phyloP scores from a whole-genome alignment of 2,797 vertebrate genomes.

The Sciurus vulgaris region DNA sequence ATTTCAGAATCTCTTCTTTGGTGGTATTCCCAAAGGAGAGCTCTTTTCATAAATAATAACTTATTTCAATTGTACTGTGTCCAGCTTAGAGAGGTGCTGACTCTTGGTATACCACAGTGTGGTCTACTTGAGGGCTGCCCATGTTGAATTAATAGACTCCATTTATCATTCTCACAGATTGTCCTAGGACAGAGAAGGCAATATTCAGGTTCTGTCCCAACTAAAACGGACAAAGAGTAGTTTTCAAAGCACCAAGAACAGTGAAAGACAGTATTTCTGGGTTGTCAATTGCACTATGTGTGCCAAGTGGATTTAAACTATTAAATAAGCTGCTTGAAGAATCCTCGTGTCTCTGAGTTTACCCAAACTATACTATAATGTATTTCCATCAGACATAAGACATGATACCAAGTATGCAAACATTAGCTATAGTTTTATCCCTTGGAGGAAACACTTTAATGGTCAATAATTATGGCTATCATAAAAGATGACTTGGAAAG shows the following conservation, averaged over 20 bases:
- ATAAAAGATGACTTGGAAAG: constrained; percentile 31
- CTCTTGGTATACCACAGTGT: background rate
- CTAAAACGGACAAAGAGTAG: constrained; percentile 6
- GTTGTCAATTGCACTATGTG: background rate
- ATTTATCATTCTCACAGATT: constrained; percentile 50
- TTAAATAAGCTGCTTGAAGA: background rate
- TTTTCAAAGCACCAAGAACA: background rate
- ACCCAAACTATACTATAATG: background rate
- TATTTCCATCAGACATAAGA: background rate
- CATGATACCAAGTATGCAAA: constrained; percentile 47
- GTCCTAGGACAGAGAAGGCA: background rate
- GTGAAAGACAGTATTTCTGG: background rate
- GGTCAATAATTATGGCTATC: background rate
- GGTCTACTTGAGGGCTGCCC: background rate
- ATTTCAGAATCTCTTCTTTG: background rate
- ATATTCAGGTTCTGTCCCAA: background rate
- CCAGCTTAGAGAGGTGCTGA: background rate
- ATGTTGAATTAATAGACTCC: background rate
- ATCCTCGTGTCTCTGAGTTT: background rate
- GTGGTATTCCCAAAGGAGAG: background rate
- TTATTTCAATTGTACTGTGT: background rate
- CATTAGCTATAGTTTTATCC: background rate
- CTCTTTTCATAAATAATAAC: constrained; percentile 24
- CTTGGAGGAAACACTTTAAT: constrained; percentile 54
- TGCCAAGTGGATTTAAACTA: background rate